Evolutionary conservation across 2,113 vertebrate species (phyloP).

Genomic region (Psittacula cyanocephala): DNA sequence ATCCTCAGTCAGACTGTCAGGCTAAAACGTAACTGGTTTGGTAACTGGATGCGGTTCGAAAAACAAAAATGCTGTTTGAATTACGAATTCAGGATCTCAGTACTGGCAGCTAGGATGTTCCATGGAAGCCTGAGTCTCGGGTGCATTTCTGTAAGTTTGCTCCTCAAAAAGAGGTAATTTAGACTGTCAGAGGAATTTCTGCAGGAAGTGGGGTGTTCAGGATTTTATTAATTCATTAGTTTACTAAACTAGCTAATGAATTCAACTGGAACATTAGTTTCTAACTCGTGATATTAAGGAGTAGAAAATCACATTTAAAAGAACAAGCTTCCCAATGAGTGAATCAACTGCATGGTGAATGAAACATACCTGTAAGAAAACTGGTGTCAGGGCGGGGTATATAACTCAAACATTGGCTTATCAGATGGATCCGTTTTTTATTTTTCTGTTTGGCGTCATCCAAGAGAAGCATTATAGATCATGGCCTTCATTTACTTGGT

Average conservation of each 20-base stretch:
- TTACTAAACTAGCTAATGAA: background rate
- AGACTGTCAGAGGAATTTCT: background rate
- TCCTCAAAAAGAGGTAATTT: background rate
- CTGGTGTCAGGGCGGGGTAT: background rate
- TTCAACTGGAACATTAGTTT: background rate
- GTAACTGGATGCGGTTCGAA: accelerated
- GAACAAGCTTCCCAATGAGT: background rate
- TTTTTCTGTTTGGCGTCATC: background rate
- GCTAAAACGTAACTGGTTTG: background rate
- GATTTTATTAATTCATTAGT: background rate
- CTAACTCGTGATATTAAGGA: background rate
- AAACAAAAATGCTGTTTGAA: accelerated
- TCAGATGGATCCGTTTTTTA: background rate
- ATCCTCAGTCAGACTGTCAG: background rate
- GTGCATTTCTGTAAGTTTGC: background rate
- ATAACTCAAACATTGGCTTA: background rate
- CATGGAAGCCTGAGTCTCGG: accelerated
- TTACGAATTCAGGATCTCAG: background rate
- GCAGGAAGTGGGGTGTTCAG: background rate
- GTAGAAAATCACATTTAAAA: background rate
- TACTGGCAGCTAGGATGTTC: too few relatives aligned
- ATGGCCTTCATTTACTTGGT: background rate
- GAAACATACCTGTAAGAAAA: background rate
- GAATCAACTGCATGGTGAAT: background rate
- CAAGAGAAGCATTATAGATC: background rate